Base-by-base conservation (phyloP, 2,113 vertebrate genomes). In the Microcebus ravelobensis region DNA sequence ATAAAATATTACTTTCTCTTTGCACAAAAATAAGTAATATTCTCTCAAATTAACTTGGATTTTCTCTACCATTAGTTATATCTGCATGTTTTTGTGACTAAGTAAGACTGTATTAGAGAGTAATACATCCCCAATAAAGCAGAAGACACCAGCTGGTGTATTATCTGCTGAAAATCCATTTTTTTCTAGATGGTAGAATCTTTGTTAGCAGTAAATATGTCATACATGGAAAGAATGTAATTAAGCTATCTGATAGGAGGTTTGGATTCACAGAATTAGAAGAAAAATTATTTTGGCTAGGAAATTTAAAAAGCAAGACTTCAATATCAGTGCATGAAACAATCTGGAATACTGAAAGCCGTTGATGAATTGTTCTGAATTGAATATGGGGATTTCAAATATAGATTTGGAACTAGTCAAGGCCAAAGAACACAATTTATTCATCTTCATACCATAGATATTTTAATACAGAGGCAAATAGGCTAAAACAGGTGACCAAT, bases 81-180 rank as follows among this genome's bases (percentile, higher is more conserved):
- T 81, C 65, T 71, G 48, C 68, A 84, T 81, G 45, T 86, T 95
- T 96, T 59, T 42, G 17, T 55, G 39, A 92, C 17, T 86, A 90
- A 74, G 23, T 29, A 68, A 65, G 34, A 94, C 14, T 27, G 80
- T 92, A 71, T 80, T 55, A 85, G 45, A 81, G 50, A 50, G 29
- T 67, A 65, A 65, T 81, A 92, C 2, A 0, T 95, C 84, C 90
- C 52, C 65, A 68, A 42, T 42, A 81, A 71, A 79, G 74, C n/a
- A 80, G 29, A 95, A 92, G 91, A 90, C 59, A 97, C 63, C 89
- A 96, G 84, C 85, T 95, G 93, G 67, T 48, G 7, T 25, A 73
- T 73, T 85, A 94, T 55, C 79, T 73, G 27, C 20, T 93, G 74
- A 95, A 94, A 97, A 97, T 97, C 29, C 63, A 95, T 97, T 97